These are phyloP conservation scores for Polypedilum pembai DNA, from an alignment of 1,140 invertebrate genomes.

Conservation along the genomic window DNA sequence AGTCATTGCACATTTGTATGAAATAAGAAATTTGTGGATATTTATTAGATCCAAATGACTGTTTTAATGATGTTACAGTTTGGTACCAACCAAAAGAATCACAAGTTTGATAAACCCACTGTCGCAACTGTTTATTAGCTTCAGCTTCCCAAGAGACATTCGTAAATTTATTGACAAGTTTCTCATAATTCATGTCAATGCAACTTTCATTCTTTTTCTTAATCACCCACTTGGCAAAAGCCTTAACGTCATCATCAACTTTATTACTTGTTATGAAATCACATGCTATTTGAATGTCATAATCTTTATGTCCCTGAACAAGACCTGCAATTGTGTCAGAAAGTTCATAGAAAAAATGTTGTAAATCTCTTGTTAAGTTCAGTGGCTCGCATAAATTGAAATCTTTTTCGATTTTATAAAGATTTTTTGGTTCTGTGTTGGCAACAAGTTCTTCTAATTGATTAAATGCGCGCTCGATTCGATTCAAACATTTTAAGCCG, in stretches of 20 bases:
- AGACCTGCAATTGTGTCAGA: background rate
- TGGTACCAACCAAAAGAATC: background rate
- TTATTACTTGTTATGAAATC: conserved; percentile 35
- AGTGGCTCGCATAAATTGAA: background rate
- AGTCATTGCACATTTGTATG: background rate
- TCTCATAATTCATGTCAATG: background rate
- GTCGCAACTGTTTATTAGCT: background rate
- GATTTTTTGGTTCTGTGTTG: background rate
- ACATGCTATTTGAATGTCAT: conserved; percentile 39
- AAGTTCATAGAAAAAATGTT: background rate
- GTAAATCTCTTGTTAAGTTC: background rate
- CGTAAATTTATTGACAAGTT: background rate
- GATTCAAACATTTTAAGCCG: conserved; percentile 21
- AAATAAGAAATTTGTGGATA: background rate
- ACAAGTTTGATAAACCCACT: background rate
- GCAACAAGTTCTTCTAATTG: background rate
- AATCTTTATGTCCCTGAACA: conserved; percentile 32
- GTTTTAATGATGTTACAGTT: background rate
- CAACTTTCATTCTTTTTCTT: background rate
- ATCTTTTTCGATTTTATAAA: background rate
- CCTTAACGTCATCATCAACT: conserved; percentile 35
- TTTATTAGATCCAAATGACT: background rate
- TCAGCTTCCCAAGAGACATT: background rate
- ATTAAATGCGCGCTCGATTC: background rate
- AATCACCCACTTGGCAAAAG: conserved; percentile 35